Conservation (phyloP, 2,113 vertebrate species). For the Ammospiza nelsoni region DNA sequence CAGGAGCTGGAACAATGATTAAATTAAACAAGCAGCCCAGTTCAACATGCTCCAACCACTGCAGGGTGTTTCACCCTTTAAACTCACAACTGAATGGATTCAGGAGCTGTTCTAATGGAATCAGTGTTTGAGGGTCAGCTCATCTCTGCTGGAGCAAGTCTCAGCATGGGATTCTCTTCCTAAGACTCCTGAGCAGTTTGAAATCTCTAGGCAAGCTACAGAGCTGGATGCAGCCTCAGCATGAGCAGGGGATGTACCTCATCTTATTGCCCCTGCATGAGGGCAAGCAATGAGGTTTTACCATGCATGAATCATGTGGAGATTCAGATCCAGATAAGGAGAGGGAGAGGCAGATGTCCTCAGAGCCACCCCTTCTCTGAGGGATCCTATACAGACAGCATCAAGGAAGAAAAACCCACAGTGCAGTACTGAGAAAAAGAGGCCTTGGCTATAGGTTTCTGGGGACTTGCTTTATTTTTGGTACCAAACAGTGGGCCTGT, state of each 20-base stretch:
- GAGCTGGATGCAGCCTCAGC: not conserved
- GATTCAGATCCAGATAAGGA: not conserved
- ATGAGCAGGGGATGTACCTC: not conserved
- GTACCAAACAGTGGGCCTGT: not conserved
- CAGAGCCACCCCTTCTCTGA: not conserved
- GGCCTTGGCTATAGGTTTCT: not conserved
- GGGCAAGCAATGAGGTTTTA: not conserved
- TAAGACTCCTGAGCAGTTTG: not conserved
- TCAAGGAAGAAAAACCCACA: not conserved
- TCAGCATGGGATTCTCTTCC: not conserved
- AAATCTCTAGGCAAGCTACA: not conserved
- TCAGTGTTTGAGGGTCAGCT: not conserved
- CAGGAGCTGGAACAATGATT: not conserved
- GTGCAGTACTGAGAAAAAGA: not conserved
- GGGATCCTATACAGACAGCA: not conserved
- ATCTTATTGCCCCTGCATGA: not conserved
- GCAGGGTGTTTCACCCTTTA: not conserved
- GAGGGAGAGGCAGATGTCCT: not conserved
- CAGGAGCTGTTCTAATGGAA: not conserved
- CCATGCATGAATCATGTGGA: not conserved
- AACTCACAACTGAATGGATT: not conserved
- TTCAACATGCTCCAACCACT: not conserved
- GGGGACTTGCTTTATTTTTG: not conserved
- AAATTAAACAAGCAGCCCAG: not conserved
- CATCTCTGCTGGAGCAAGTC: not conserved